phyloP scores from a whole-genome alignment of 2,888 invertebrate species.

The Diaperis boleti region DNA sequence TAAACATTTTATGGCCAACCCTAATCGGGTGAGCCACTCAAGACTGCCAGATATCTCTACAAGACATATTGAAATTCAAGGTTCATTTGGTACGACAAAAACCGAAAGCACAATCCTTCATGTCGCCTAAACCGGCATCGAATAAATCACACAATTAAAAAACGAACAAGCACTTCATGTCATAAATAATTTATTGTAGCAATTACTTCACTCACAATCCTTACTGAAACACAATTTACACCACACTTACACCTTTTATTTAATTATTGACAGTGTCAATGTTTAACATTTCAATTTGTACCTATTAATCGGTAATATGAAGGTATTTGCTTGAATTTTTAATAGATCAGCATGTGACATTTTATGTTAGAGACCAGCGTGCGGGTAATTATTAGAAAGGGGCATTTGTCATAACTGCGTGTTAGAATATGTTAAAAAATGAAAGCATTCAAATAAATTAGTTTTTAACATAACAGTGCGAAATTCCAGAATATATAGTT shows the following conservation, averaged over 20 bases:
- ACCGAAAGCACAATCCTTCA: no score
- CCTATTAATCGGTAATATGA: slow-evolving; percentile 7
- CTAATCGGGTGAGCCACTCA: no score
- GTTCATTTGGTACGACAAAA: no score
- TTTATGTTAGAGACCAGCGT: slow-evolving; percentile 14
- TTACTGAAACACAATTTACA: slow-evolving; percentile 15
- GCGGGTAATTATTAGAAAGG: slow-evolving; percentile 24
- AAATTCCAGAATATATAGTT: slow-evolving; percentile 2
- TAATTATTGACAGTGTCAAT: slow-evolving; percentile 24
- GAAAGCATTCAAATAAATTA: slow-evolving; percentile 26
- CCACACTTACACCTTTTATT: slow-evolving; percentile 7
- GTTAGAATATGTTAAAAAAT: slow-evolving; percentile 35
- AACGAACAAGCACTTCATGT: slow-evolving; percentile 2
- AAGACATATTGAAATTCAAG: no score
- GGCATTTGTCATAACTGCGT: slow-evolving; percentile 38
- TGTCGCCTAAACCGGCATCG: background rate
- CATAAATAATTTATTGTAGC: slow-evolving; percentile 6
- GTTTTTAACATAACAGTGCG: slow-evolving; percentile 24
- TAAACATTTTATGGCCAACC: no score
- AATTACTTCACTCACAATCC: background rate
- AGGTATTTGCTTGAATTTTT: no score
- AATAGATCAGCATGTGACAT: slow-evolving; percentile 11
- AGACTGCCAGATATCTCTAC: no score
- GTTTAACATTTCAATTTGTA: slow-evolving; percentile 2
- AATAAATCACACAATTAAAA: background rate